A percentile compares a stretch with the other conserved stretches of the same genome.
phyloP scores from a whole-genome alignment of 2,113 vertebrate genomes.

The Sigmodon hispidus region DNA sequence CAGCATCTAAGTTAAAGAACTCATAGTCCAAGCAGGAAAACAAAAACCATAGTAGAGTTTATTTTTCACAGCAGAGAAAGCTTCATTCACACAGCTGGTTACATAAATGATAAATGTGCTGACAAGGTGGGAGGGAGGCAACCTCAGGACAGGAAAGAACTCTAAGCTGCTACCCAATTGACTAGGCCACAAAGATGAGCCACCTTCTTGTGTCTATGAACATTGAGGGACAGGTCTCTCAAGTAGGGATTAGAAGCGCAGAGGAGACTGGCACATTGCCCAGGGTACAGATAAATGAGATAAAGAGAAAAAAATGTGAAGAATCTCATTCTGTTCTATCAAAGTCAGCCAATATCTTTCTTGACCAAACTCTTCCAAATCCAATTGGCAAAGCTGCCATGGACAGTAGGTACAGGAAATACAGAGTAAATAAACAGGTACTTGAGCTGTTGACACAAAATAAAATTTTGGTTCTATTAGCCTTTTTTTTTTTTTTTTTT shows the following conservation, averaged over 20 bases:
- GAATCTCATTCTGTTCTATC: background rate
- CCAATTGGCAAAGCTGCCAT: background rate
- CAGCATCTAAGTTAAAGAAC: background rate
- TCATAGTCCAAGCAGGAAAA: conserved; percentile 12
- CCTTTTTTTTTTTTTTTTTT: conserved; percentile 1
- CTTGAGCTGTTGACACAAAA: conserved; percentile 5
- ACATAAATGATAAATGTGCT: background rate
- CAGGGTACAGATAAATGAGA: background rate
- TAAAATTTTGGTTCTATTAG: conserved; percentile 2
- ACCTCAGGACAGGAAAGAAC: background rate
- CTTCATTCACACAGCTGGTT: conserved; percentile 23
- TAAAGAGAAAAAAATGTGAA: background rate
- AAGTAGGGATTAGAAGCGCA: background rate
- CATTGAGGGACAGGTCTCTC: background rate
- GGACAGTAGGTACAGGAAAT: background rate
- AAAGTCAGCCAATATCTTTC: background rate
- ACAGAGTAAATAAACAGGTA: background rate
- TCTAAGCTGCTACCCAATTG: background rate
- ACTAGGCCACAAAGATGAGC: background rate
- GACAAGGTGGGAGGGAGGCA: background rate
- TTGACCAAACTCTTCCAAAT: background rate
- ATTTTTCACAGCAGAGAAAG: conserved; percentile 40
- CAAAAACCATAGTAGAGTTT: conserved; percentile 34
- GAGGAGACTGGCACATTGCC: background rate
- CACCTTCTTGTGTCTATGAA: background rate